Conservation (phyloP, 2,888 invertebrate genomes). For the Melanostoma scalare region DNA sequence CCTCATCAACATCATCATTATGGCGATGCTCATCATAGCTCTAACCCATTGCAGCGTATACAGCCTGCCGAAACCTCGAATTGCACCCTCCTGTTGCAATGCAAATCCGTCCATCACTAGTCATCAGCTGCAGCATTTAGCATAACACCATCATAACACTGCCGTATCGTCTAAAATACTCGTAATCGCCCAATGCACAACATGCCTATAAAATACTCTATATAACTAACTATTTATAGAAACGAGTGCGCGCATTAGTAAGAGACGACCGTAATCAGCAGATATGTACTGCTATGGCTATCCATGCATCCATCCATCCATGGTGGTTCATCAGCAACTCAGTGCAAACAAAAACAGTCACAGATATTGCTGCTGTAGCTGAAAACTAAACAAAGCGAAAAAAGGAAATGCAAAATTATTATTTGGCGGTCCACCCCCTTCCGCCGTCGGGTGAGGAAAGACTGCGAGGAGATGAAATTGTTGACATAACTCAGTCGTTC, state of each 20-base stretch:
- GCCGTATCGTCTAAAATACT: constrained; percentile 61
- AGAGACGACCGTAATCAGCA: constrained; percentile 39
- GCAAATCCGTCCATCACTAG: constrained; percentile 54
- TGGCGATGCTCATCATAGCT: constrained; percentile 46
- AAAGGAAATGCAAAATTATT: constrained; percentile 68
- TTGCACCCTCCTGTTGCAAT: constrained; percentile 12
- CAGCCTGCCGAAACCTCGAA: constrained; percentile 2
- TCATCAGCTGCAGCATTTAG: constrained; percentile 72
- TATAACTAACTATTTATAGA: constrained; percentile 56
- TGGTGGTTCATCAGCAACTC: constrained; percentile 26
- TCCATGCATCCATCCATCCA: constrained; percentile 28
- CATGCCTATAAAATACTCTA: constrained; percentile 7
- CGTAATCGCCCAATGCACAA: constrained; percentile 50
- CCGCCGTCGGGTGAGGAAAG: neutral
- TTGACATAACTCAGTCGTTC: constrained; percentile 69
- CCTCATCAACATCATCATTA: constrained; percentile 63
- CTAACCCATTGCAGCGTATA: constrained; percentile 33
- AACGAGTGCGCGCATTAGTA: constrained; percentile 23
- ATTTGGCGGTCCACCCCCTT: constrained; percentile 13
- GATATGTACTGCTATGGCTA: constrained; percentile 24
- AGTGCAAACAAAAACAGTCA: constrained; percentile 28
- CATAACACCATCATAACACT: constrained; percentile 58
- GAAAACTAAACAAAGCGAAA: constrained; percentile 23
- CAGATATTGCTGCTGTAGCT: constrained; percentile 9
- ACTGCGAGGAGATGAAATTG: constrained; percentile 65